Conservation (phyloP, 2,113 vertebrate genomes). For the Onychostoma macrolepis region DNA sequence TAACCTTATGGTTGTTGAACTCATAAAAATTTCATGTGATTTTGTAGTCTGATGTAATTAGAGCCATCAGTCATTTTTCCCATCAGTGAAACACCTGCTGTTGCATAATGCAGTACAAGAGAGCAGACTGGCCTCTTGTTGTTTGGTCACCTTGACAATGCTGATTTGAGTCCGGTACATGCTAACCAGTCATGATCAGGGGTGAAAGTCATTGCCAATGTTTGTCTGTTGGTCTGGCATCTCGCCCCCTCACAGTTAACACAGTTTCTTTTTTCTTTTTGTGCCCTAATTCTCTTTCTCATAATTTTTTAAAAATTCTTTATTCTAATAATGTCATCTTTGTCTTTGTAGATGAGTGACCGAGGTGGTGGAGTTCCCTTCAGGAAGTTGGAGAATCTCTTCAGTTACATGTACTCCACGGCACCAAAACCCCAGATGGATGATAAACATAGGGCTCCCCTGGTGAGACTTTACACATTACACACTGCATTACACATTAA, state of each 20-base stretch:
- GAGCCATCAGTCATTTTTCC: background rate
- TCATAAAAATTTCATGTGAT: background rate
- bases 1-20: background rate
- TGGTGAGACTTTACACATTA: constrained; percentile 82
- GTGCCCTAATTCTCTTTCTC: background rate
- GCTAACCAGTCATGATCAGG: constrained; percentile 19
- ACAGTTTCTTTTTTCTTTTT: background rate
- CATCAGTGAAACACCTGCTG: constrained; percentile 25
- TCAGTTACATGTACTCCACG: constrained; percentile 96
- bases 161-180: background rate
- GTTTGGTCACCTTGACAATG: constrained; percentile 46
- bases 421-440: constrained; percentile 86
- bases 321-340: background rate
- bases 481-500: background rate
- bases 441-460: constrained; percentile 76
- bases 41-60: constrained; percentile 26
- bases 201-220: background rate
- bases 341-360: constrained; percentile 84
- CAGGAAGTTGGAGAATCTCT: constrained; percentile 89
- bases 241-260: background rate
- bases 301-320: background rate
- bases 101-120: constrained; percentile 27
- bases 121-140: constrained; percentile 31
- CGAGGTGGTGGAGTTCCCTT: constrained; percentile 87
- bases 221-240: background rate